Evolutionary conservation across 2,797 vertebrate species (phyloP).

Genomic region (Typhlichthys eigenmanni): DNA sequence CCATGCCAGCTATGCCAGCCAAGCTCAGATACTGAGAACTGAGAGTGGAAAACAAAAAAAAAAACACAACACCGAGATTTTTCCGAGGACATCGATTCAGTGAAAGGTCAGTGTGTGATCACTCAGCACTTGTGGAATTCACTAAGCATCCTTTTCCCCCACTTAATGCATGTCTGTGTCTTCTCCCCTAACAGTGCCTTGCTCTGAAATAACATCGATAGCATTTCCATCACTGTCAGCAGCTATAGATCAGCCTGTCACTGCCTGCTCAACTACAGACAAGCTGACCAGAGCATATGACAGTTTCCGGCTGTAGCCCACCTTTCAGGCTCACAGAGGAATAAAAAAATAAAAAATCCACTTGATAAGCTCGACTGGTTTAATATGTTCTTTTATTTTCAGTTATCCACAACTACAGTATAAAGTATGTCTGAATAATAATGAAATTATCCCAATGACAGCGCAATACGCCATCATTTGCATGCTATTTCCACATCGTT

Average conservation of each 20-base stretch:
- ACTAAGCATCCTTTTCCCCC: conserved; percentile 43
- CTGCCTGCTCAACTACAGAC: conserved; percentile 6
- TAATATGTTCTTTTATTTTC: conserved; percentile 55
- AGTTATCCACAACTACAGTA: conserved; percentile 62
- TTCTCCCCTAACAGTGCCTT: background rate
- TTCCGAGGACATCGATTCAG: conserved; percentile 23
- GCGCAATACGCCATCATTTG: conserved; percentile 61
- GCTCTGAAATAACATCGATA: conserved; percentile 42
- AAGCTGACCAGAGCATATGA: conserved; percentile 21
- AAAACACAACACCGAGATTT: conserved; percentile 1
- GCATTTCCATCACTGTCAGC: conserved; percentile 42
- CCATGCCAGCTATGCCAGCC: conserved; percentile 25
- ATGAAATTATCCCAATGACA: conserved; percentile 29
- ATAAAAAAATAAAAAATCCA: conserved; percentile 6
- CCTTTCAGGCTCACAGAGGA: conserved; percentile 6
- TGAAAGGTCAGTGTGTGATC: conserved; percentile 24
- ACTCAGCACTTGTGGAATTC: conserved; percentile 29
- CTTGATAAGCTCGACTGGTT: conserved; percentile 30
- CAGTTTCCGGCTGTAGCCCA: conserved; percentile 12
- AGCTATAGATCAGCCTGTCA: conserved; percentile 34
- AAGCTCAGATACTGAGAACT: conserved; percentile 22
- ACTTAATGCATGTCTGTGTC: conserved; percentile 37
- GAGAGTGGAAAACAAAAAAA: conserved; percentile 24
- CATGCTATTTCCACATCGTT: conserved; percentile 59
- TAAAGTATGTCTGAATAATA: conserved; percentile 70